Conservation (phyloP, 2,113 vertebrate genomes). For the Barbus barbus region DNA sequence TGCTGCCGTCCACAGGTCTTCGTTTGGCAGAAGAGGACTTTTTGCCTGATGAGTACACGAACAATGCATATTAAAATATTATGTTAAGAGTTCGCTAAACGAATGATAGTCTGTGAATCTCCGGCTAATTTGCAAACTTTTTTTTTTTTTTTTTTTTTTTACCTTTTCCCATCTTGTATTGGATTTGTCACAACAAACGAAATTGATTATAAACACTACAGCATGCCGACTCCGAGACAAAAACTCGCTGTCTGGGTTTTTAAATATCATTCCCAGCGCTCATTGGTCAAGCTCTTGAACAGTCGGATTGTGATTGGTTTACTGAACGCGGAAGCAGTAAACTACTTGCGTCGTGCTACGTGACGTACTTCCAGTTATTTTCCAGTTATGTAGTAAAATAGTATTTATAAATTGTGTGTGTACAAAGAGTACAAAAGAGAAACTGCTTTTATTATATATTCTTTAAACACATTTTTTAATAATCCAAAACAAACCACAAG, state of each 20-base stretch:
- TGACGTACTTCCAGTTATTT: neutral
- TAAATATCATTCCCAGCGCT: conserved; percentile 35
- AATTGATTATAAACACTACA: neutral
- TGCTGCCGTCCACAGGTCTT: conserved; percentile 54
- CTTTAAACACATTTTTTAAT: too few relatives aligned
- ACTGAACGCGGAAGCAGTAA: neutral
- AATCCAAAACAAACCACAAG: neutral
- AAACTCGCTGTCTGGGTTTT: conserved; percentile 2
- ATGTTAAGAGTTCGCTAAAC: neutral
- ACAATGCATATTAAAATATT: neutral
- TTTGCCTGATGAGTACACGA: conserved; percentile 59
- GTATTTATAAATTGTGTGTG: neutral
- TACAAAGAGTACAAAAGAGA: too few relatives aligned
- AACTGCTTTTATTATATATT: too few relatives aligned
- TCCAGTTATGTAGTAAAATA: neutral
- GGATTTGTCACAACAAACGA: conserved; percentile 8
- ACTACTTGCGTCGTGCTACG: neutral
- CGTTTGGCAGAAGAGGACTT: conserved; percentile 61
- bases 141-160: too few relatives aligned
- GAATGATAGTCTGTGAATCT: neutral
- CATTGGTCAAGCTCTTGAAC: conserved; percentile 29
- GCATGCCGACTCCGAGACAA: neutral
- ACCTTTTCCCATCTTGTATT: conserved; percentile 75
- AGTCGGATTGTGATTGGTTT: neutral
- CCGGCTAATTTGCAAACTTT: neutral